Evolutionary conservation across 2,888 invertebrate species (phyloP), one percentile per base, ranked within the genome.

Genomic region (Chrysodeixis includens): DNA sequence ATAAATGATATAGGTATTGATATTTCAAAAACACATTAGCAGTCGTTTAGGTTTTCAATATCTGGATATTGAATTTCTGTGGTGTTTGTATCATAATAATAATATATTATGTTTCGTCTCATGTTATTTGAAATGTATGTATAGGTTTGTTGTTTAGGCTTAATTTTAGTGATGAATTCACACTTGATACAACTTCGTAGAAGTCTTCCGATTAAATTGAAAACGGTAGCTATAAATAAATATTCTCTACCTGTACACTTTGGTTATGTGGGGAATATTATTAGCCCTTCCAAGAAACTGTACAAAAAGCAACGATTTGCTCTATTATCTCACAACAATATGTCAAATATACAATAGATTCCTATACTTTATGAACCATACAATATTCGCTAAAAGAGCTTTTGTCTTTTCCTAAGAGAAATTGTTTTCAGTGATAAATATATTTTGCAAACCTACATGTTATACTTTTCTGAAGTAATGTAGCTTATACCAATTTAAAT

Each of bases 21-120:
- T 71, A 66, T 71, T 74, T 76, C 72, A 63, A 63, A 63, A 74
- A 68, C 77, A 72, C 74, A 74, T 72, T 74, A 74, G 63, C 73
- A 35, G 61, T 32, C 74, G 74, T 64, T 74, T 64, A 74, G 77
- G 57, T 76, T 71, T 74, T 74, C 77, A 62, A 64, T 76, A 60
- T 63, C 68, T 57, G 52, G 73, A 68, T 76, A 76, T 74, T 59
- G 64, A 65, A 54, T 74, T 68, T 74, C 73, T 73, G 56, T 72
- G 59, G 59, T 74, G 62, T 60, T 62, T 40, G 62, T 62, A 66
- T 66, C 53, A 54, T 18, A 52, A 57, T 75, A n/a, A 40, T 40
- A n/a, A 40, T 40, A 40, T 40, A 40, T 40, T 40, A 62, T 62
- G 58, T 75, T 59, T 55, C 60, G 49, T 57, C 30, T 60, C 40